phyloP scores from a whole-genome alignment of 2,797 vertebrate genomes.

The Gambelia wislizenii region DNA sequence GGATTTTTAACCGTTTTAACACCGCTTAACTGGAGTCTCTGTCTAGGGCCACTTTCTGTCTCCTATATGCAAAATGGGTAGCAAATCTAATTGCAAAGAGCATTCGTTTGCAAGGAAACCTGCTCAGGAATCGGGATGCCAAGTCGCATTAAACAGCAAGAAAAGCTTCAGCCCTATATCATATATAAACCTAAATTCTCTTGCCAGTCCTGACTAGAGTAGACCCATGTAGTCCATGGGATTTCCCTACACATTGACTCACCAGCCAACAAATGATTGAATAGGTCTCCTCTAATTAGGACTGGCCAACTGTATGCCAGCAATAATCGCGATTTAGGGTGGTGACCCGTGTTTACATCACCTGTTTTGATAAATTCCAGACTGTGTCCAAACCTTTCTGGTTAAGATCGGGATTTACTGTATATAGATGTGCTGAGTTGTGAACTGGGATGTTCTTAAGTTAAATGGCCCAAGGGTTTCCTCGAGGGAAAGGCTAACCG shows the following conservation, averaged over 20 bases:
- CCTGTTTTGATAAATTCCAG: neutral
- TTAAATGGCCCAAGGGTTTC: neutral
- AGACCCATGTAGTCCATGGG: too few relatives aligned
- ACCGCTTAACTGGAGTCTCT: neutral
- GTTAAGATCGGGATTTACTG: neutral
- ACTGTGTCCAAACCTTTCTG: neutral
- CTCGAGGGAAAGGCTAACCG: neutral
- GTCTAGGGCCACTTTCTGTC: neutral
- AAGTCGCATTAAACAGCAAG: neutral
- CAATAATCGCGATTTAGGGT: too few relatives aligned
- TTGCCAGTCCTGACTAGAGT: too few relatives aligned
- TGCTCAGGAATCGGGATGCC: neutral
- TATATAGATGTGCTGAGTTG: neutral
- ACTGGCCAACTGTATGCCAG: too few relatives aligned
- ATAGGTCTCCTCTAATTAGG: too few relatives aligned
- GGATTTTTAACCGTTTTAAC: neutral
- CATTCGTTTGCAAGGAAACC: neutral
- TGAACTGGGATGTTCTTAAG: neutral
- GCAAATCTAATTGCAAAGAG: neutral
- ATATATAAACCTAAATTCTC: too few relatives aligned
- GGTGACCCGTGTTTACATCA: neutral
- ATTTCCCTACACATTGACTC: too few relatives aligned
- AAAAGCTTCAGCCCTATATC: neutral
- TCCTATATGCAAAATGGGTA: neutral
- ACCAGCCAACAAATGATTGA: too few relatives aligned